These are phyloP conservation scores for Cynopterus brachyotis DNA, from an alignment of 2,113 vertebrate genomes.

Conservation along the genomic window DNA sequence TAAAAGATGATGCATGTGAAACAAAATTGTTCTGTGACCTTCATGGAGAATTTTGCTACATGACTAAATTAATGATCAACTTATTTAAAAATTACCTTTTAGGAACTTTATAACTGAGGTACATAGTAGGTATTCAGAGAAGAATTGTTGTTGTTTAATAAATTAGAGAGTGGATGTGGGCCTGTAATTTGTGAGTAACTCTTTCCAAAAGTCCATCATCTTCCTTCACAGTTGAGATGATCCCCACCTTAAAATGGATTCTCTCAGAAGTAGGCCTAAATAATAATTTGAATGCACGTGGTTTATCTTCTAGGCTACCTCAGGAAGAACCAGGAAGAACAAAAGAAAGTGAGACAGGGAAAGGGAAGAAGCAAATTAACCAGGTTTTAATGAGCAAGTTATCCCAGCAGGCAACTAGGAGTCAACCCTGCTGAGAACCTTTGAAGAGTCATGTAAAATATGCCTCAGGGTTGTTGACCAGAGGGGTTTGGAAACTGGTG, in stretches of 20 bases:
- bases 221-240: background rate
- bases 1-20: background rate
- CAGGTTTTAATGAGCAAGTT: background rate
- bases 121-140: background rate
- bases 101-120: background rate
- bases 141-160: background rate
- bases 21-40: background rate
- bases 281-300: background rate
- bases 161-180: background rate
- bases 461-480: background rate
- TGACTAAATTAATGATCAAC: background rate
- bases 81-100: background rate
- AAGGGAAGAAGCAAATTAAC: background rate
- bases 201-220: background rate
- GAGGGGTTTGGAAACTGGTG: background rate
- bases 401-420: background rate
- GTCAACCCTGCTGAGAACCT: background rate
- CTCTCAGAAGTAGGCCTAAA: background rate
- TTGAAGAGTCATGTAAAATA: background rate
- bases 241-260: background rate
- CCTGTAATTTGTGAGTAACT: background rate
- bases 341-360: background rate
- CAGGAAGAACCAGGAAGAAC: background rate
- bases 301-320: background rate
- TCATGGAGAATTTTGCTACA: background rate